A percentile compares a stretch with the other conserved stretches of the same genome.
Conservation (phyloP, 2,888 invertebrate species). For the Papilio elwesi region DNA sequence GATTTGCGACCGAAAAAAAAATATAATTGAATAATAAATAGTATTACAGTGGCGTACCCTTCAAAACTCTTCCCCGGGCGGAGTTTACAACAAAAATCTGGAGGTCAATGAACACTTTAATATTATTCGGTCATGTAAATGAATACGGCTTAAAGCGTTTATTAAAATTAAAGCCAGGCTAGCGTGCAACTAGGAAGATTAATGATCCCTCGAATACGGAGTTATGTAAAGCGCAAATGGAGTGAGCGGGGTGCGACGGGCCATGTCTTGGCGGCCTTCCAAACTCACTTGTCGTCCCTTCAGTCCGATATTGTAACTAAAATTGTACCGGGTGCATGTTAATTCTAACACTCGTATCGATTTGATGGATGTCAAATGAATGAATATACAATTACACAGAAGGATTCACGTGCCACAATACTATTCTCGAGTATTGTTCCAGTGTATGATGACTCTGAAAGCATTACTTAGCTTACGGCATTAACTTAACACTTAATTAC, state of each 20-base stretch:
- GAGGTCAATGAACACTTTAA: constrained; percentile 55
- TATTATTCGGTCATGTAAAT: constrained; percentile 75
- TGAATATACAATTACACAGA: background rate
- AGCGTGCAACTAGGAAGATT: constrained; percentile 82
- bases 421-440: background rate
- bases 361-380: constrained; percentile 25
- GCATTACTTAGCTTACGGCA: background rate
- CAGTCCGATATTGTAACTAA: constrained; percentile 66
- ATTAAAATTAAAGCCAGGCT: constrained; percentile 82
- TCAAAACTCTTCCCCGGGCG: background rate
- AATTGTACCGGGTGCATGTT: constrained; percentile 43
- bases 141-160: constrained; percentile 78
- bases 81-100: constrained; percentile 6
- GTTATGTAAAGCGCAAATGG: constrained; percentile 83
- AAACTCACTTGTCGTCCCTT: constrained; percentile 79
- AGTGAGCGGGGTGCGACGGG: constrained; percentile 75
- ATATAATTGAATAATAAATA: too few species aligned
- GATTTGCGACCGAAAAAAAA: too few species aligned
- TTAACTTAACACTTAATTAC: background rate
- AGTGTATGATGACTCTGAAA: background rate
- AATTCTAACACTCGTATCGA: constrained; percentile 39
- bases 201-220: constrained; percentile 82
- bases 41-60: background rate
- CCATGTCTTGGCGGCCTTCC: constrained; percentile 79
- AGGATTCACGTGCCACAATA: background rate